Percentiles rank a stretch among this genome's conserved stretches.
phyloP scores from a whole-genome alignment of 2,888 invertebrate species.

The Eristalis tenax region DNA sequence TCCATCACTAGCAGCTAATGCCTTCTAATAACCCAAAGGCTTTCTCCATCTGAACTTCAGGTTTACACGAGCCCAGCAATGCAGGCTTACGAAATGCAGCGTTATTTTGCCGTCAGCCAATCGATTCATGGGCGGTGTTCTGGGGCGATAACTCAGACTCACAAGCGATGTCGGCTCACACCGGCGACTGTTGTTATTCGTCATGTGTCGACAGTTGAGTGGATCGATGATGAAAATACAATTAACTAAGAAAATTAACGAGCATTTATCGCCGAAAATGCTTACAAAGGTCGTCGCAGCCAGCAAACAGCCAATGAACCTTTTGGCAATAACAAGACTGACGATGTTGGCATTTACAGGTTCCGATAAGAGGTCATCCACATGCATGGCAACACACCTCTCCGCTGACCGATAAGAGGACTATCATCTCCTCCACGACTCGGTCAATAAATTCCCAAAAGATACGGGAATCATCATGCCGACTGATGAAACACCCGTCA shows the following conservation, averaged over 20 bases:
- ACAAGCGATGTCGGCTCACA: neutral
- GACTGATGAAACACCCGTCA: neutral
- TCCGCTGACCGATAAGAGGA: slow-evolving; percentile 37
- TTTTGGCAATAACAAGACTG: slow-evolving; percentile 4
- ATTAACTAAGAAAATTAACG: neutral
- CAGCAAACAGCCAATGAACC: neutral
- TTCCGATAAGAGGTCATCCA: slow-evolving; percentile 47
- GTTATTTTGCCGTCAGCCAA: slow-evolving; percentile 45
- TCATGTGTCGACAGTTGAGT: neutral
- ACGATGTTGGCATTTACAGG: slow-evolving; percentile 1
- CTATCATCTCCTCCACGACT: neutral
- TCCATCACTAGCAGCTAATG: neutral
- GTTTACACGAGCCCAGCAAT: neutral
- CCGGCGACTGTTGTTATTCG: neutral
- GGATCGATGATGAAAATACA: neutral
- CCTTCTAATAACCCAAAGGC: neutral
- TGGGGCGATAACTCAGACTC: neutral
- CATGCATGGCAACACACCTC: slow-evolving; percentile 12
- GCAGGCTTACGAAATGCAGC: slow-evolving; percentile 45
- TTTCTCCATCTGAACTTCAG: slow-evolving; percentile 2
- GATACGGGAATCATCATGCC: slow-evolving; percentile 7
- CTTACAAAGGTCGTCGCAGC: neutral
- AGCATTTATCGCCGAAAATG: neutral
- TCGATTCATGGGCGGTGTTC: slow-evolving; percentile 17
- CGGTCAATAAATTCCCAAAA: slow-evolving; percentile 21